Conservation (phyloP, 2,888 invertebrate species). For the Oligia fasciuncula region DNA sequence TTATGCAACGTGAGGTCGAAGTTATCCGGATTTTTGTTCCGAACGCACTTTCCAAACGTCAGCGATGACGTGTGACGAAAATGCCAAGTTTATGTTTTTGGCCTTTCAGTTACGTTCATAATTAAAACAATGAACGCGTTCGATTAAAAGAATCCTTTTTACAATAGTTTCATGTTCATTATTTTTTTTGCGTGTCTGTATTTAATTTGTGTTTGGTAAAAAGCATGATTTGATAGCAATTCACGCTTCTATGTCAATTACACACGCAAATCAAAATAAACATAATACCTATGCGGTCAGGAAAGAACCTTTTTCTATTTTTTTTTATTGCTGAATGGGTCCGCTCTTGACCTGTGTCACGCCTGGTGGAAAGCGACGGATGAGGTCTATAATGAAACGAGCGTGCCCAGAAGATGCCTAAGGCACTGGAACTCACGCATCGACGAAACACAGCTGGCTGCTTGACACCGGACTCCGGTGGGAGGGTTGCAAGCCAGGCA, state of each 20-base stretch:
- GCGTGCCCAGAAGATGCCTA: no score
- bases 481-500: no score
- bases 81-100: conserved; percentile 60
- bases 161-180: neutral
- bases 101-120: conserved; percentile 74
- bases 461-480: no score
- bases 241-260: neutral
- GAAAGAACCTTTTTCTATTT: no score
- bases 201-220: neutral
- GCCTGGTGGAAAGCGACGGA: no score
- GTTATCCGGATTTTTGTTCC: conserved; percentile 33
- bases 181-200: neutral
- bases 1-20: fast-evolving
- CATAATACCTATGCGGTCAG: no score
- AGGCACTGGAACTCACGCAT: no score
- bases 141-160: conserved; percentile 11
- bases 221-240: neutral
- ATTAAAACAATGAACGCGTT: conserved; percentile 62
- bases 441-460: no score
- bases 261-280: neutral
- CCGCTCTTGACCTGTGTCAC: no score
- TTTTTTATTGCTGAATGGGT: no score
- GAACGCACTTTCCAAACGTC: conserved; percentile 79
- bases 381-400: no score
- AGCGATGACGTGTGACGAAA: conserved; percentile 80